Evolutionary conservation across 2,113 vertebrate genomes (phyloP), one percentile per base, ranked within the genome.

Genomic region (Puntigrus tetrazona): DNA sequence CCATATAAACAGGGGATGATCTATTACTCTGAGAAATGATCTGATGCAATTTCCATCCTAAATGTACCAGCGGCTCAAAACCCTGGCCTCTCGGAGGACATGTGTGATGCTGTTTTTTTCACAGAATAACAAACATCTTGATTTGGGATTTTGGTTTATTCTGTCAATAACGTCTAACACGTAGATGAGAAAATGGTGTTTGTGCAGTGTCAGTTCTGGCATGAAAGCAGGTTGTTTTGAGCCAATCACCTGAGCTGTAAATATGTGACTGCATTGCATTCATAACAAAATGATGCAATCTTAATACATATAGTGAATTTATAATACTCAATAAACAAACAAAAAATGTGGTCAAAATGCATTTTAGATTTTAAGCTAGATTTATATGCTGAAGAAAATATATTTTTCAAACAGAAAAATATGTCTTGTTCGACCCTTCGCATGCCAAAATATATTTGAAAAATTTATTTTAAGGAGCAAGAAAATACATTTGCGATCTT

Each of bases 1-100:
- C 59, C 18, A 61, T 47, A 63, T 63, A 80, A 45, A 67, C 59
- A 80, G 22, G 78, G 57, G 25, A 65, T 47, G 59, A 45, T 79
- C 38, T 43, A 45, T 63, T 43, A 65, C 27, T 63, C 59, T 16
- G 57, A 59, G 11, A 52, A 78, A 78, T 34, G 7, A 27, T 61
- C 77, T 38, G 31, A 63, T 43, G 57, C 1, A 43, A 78, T 78
- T 78, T 27, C 36, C n/a, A 61, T 61, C 36, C 36, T 27, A 43
- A 78, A 61, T 61, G 34, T 63, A 38, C 0, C 43, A 20, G 11
- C 20, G 10, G 20, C 38, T 59, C 31, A 41, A 43, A 78, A 43
- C 77, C 55, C 4, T 77, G 31, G 10, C 1, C 31, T n/a, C 2
- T 78, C 20, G 25, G 6, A 57, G 31, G 52, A 57, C 52, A 55